A percentile compares a stretch with the other conserved stretches of the same genome.
Evolutionary conservation across 1,140 invertebrate species (phyloP).

Genomic region (Euschistus heros): DNA sequence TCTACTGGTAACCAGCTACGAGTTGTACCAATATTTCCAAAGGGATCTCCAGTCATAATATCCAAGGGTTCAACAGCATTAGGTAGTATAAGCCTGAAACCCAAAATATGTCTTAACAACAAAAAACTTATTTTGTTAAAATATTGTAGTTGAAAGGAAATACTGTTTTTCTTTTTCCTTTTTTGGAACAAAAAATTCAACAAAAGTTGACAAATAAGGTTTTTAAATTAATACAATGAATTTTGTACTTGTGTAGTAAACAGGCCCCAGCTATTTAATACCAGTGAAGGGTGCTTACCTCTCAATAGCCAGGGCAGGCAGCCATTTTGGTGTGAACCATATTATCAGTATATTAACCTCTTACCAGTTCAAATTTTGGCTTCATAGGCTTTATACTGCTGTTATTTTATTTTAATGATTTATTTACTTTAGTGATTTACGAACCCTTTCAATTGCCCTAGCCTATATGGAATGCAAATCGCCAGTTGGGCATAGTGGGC

Average conservation of each 20-base stretch:
- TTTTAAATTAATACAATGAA: not conserved
- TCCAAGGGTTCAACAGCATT: slow-evolving; percentile 5
- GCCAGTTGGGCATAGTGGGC: no score
- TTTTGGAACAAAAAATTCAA: not conserved
- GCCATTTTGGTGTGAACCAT: no score
- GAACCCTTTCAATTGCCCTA: no score
- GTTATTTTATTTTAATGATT: no score
- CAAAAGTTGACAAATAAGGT: not conserved
- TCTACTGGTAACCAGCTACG: slow-evolving; percentile 10
- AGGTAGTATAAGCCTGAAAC: slow-evolving; percentile 12
- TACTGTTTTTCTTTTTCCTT: not conserved
- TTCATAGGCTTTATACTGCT: no score
- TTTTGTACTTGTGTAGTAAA: not conserved
- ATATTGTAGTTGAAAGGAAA: not conserved
- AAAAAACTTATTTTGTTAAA: not conserved
- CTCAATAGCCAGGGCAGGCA: no score
- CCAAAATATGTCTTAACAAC: not conserved
- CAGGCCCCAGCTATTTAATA: not conserved
- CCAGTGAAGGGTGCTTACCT: no score
- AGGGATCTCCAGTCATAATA: slow-evolving; percentile 12
- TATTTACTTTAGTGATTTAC: no score
- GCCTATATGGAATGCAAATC: no score
- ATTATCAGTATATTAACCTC: no score
- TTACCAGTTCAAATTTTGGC: no score
- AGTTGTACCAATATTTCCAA: slow-evolving; percentile 1